phyloP scores from a whole-genome alignment of 2,113 vertebrate genomes.

The Heloderma charlesbogerti region DNA sequence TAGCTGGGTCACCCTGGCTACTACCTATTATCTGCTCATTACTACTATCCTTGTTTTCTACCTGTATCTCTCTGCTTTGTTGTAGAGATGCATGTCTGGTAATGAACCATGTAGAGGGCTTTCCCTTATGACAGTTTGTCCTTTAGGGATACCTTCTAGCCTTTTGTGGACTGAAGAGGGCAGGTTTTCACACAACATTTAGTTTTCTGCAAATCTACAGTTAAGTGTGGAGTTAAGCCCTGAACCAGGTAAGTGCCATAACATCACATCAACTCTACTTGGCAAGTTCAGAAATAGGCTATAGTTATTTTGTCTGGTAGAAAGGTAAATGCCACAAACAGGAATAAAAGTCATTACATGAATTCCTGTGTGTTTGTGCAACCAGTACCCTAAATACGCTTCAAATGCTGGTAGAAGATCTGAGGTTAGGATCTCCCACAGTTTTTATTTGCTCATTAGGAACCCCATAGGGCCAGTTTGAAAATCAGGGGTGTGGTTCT shows the following conservation, averaged over 20 bases:
- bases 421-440: background rate
- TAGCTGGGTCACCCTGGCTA: background rate
- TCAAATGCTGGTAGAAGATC: background rate
- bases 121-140: background rate
- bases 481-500: background rate
- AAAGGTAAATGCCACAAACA: background rate
- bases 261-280: background rate
- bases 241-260: background rate
- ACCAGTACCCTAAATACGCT: background rate
- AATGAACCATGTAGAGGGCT: background rate
- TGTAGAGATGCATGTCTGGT: background rate
- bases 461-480: background rate
- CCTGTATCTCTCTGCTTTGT: background rate
- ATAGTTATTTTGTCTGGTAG: background rate
- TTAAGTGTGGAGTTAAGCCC: background rate
- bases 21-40: too few species aligned
- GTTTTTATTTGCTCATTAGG: background rate
- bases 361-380: background rate
- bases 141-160: background rate
- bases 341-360: background rate
- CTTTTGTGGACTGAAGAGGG: background rate
- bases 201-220: background rate
- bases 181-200: background rate
- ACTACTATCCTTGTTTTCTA: background rate
- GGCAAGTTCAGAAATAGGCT: background rate